Evolutionary conservation across 2,113 vertebrate genomes (phyloP).

Genomic region (Cephalopholis sonnerati): DNA sequence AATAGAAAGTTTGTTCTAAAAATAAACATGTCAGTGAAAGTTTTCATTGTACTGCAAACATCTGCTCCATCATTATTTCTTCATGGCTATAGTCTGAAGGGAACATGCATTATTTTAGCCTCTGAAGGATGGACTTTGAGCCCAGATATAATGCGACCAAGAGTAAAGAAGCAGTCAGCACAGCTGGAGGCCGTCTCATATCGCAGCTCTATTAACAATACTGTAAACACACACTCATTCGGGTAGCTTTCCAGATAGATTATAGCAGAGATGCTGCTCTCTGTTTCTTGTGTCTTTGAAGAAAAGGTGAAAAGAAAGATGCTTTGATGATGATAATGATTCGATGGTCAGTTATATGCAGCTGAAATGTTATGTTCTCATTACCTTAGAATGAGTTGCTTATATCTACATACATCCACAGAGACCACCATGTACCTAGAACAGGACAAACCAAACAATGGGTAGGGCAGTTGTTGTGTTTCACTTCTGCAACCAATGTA

Average conservation of each 20-base stretch:
- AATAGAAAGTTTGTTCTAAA: background rate
- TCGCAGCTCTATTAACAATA: conserved; percentile 9
- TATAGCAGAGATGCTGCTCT: background rate
- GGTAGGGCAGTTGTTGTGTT: too few relatives aligned
- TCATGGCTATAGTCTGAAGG: background rate
- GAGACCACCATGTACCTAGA: too few relatives aligned
- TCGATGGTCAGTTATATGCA: background rate
- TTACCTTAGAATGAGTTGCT: too few relatives aligned
- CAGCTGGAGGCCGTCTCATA: background rate
- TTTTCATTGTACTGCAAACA: background rate
- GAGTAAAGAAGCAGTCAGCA: background rate
- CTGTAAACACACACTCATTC: conserved; percentile 1
- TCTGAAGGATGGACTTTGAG: background rate
- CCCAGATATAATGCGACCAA: background rate
- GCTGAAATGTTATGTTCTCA: background rate
- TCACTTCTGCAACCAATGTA: too few relatives aligned
- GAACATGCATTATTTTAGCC: conserved; percentile 1
- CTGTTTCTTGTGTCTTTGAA: background rate
- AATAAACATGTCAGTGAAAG: background rate
- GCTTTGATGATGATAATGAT: background rate
- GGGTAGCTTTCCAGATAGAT: conserved; percentile 5
- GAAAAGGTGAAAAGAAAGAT: background rate
- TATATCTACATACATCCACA: too few relatives aligned
- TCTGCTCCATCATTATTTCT: background rate
- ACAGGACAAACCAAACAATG: too few relatives aligned